Base-by-base conservation (phyloP, 2,888 invertebrate genomes). In the Aleiodes testaceus region DNA sequence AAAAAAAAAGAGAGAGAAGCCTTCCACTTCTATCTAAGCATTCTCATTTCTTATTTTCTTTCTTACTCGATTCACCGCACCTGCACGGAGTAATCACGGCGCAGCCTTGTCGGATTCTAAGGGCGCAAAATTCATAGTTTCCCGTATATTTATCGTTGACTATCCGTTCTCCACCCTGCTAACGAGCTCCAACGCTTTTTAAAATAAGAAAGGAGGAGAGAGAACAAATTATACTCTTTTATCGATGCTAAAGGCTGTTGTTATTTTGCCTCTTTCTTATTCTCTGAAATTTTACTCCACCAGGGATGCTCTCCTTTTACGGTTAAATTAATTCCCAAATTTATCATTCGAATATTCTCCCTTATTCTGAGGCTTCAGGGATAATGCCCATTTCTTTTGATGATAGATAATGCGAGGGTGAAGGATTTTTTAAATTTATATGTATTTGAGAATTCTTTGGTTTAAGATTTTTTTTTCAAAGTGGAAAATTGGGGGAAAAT, bases 21-120 rank as follows among this genome's bases (percentile, higher is more conserved):
- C 55, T n/a, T 26, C 36, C 11, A 36, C 36, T 36, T 9, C 47
- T 64, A 63, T 55, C 53, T 73, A 63, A 22, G 20, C 16, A 44
- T 18, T 55, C 22, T 42, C 66, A 49, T 66, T 61, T 44, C 59
- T 45, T 59, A 20, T 18, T 66, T 64, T 50, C 66, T n/a, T 47
- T 45, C 52, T 63, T 44, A 63, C 68, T 65, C 68, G 64, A 53
- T 67, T 61, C 63, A 49, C 63, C 53, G 30, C 61, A 49, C 64
- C 55, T 55, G 47, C 52, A 47, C 59, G 63, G 12, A 45, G 63
- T 63, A 63, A 63, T 63, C 63, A 63, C 63, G 22, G 18, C 5
- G 42, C 50, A 11, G n/a, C 14, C 18, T 45, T 50, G 67, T 55
- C 63, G 45, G 63, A 4, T 63, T 36, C 44, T 45, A 63, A 63